These are phyloP conservation scores for Amia ocellicauda DNA, from an alignment of 2,113 vertebrate species.

Conservation along the genomic window DNA sequence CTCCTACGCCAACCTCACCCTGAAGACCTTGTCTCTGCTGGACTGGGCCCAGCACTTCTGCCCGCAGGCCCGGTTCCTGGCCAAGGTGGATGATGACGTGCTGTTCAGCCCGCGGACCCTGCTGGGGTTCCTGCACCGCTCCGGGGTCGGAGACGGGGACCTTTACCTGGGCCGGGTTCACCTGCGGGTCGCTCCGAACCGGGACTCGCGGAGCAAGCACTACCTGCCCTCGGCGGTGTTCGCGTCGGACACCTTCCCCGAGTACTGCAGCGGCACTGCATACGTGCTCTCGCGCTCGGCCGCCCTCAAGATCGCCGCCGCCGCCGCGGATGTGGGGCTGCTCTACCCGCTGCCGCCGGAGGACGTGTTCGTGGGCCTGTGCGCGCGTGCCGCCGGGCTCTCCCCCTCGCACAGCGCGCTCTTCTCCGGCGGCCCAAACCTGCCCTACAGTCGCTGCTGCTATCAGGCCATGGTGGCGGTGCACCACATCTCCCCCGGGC, in stretches of 20 bases:
- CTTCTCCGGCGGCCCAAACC: slow-evolving; percentile 67
- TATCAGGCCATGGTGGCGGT: slow-evolving; percentile 77
- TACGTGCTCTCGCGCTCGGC: slow-evolving; percentile 76
- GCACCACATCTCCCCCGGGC: slow-evolving; percentile 62
- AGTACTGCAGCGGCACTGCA: slow-evolving; percentile 82
- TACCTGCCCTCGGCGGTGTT: slow-evolving; percentile 63
- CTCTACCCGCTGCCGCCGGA: slow-evolving; percentile 66
- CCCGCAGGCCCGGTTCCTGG: slow-evolving; percentile 66
- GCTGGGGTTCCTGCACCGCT: slow-evolving; percentile 52
- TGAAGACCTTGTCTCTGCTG: slow-evolving; percentile 78
- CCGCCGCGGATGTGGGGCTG: slow-evolving; percentile 38
- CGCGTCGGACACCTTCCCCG: slow-evolving; percentile 63
- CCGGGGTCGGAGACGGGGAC: slow-evolving; percentile 53
- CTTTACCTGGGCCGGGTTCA: slow-evolving; percentile 80
- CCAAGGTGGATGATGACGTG: slow-evolving; percentile 86
- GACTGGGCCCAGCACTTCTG: slow-evolving; percentile 72
- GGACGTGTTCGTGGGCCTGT: slow-evolving; percentile 80
- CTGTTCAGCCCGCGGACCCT: slow-evolving; percentile 74
- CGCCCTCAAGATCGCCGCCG: slow-evolving; percentile 66
- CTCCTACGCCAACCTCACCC: slow-evolving; percentile 80
- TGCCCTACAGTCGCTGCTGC: slow-evolving; percentile 76
- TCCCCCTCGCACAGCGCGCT: slow-evolving; percentile 68
- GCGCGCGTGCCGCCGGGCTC: slow-evolving; percentile 68
- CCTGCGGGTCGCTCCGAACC: slow-evolving; percentile 61
- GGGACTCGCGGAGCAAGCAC: slow-evolving; percentile 61